Evolutionary conservation across 2,888 invertebrate genomes (phyloP).

Genomic region (Melinaea marsaeus): DNA sequence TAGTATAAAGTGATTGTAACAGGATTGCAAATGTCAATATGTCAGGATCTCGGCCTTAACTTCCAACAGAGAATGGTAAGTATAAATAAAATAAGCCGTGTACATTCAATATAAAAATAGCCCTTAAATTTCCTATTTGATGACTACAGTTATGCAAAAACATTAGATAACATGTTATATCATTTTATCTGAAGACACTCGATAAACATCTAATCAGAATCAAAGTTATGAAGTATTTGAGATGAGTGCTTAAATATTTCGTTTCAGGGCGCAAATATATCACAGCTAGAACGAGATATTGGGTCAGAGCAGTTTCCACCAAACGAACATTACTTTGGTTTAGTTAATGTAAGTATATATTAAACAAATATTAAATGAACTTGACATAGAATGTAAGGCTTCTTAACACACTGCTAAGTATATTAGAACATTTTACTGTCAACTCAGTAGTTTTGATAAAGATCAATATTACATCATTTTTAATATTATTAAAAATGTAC

Average conservation of each 20-base stretch:
- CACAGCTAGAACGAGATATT: constrained; percentile 99
- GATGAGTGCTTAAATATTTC: constrained; percentile 21
- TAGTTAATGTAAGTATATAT: constrained; percentile 93
- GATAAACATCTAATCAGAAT: constrained; percentile 26
- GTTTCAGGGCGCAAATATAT: constrained; percentile 97
- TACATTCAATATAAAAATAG: constrained; percentile 8
- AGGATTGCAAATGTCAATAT: constrained; percentile 78
- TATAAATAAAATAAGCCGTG: constrained; percentile 11
- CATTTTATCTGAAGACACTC: constrained; percentile 3
- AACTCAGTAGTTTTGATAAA: too few species aligned
- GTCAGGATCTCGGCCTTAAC: constrained; percentile 78
- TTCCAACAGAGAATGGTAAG: constrained; percentile 77
- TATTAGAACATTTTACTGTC: too few species aligned
- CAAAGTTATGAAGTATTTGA: constrained; percentile 9
- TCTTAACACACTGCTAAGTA: background rate
- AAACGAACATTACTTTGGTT: constrained; percentile 99
- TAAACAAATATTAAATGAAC: background rate
- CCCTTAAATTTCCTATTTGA: constrained; percentile 4
- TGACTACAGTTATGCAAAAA: constrained; percentile 8
- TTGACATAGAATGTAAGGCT: background rate
- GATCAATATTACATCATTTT: too few species aligned
- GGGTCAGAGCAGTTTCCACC: constrained; percentile 98
- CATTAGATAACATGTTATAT: background rate
- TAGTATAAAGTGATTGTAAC: constrained; percentile 57
- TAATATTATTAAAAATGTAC: too few species aligned